Base-by-base conservation (phyloP, 1,140 invertebrate genomes). In the Drosophila pectinifera region DNA sequence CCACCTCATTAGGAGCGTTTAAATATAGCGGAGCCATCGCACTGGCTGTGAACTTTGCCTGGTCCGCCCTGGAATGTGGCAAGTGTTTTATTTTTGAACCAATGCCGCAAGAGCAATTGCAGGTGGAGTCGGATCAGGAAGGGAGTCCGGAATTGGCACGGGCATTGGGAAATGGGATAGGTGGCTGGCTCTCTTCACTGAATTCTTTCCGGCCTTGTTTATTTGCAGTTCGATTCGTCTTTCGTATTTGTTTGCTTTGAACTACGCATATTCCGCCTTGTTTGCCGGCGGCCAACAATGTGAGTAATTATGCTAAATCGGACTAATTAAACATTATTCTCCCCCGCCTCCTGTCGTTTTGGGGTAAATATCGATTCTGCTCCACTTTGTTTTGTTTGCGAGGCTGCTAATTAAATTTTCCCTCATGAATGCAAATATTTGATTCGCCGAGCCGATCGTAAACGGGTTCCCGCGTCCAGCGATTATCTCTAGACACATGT, bases 281-380 rank as follows among this genome's bases (percentile, higher is more conserved):
- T 80, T 73, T 76, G 72, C 68, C 39, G 36, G 24, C 59, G 20
- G 58, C 74, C 64, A 69, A 78, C 80, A 84, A 67, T 56, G 73
- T 89, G 58, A 55, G 78, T 88, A 88, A 89, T 88, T 89, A 89
- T 88, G 84, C 76, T 89, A 77, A 89, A 84, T 88, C 83, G 58
- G 72, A 89, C 84, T 78, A 84, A 88, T 88, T 89, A 89, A 84
- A 80, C 59, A 62, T 53, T 72, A n/a, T 74, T 78, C 76, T 78
- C 74, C 67, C 74, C 61, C 49, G 45, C 42, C 41, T 28, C 39
- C 67, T 45, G 31, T 42, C 62, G 31, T 42, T 8, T n/a, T n/a
- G n/a, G 53, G 24, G 49, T 38, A 18, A 57, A 56, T 64, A 54
- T 72, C 48, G 54, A 55, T 46, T 28, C 55, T 70, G 72, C 49